These are phyloP conservation scores for Chaetoderma sp. DNA, from an alignment of 2,888 invertebrate species.

Conservation along the genomic window DNA sequence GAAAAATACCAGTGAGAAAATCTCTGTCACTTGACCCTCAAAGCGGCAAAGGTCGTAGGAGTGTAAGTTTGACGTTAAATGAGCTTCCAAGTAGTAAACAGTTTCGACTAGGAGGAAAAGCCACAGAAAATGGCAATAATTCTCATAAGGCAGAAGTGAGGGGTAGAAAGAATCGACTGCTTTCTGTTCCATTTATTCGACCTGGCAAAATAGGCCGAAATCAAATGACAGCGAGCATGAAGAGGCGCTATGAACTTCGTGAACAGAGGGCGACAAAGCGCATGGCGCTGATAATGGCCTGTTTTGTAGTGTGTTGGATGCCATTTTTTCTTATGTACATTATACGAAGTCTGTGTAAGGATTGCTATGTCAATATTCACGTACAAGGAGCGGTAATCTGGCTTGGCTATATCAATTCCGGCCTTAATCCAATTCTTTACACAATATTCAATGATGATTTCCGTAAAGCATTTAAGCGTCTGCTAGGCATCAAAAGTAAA, in stretches of 20 bases:
- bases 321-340: conserved; percentile 69
- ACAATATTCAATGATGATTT: conserved; percentile 69
- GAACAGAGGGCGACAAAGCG: conserved; percentile 68
- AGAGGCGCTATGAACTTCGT: conserved; percentile 59
- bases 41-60: conserved; percentile 28
- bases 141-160: neutral
- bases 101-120: no score
- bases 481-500: neutral
- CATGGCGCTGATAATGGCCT: conserved; percentile 69
- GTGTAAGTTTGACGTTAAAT: conserved; percentile 26
- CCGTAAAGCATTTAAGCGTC: conserved; percentile 60
- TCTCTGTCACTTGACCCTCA: neutral
- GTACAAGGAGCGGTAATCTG: conserved; percentile 66
- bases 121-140: neutral
- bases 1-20: no score
- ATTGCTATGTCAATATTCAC: conserved; percentile 54
- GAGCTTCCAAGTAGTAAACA: no score
- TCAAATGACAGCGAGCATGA: conserved; percentile 44
- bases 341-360: conserved; percentile 59
- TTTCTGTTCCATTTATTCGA: conserved; percentile 30
- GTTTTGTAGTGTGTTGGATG: conserved; percentile 69
- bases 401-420: conserved; percentile 69
- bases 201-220: conserved; percentile 24
- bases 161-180: conserved; percentile 8
- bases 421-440: conserved; percentile 68